Percentiles rank a stretch among this genome's conserved stretches.
phyloP scores from a whole-genome alignment of 2,797 vertebrate genomes.

The Pseudochirops corinnae region DNA sequence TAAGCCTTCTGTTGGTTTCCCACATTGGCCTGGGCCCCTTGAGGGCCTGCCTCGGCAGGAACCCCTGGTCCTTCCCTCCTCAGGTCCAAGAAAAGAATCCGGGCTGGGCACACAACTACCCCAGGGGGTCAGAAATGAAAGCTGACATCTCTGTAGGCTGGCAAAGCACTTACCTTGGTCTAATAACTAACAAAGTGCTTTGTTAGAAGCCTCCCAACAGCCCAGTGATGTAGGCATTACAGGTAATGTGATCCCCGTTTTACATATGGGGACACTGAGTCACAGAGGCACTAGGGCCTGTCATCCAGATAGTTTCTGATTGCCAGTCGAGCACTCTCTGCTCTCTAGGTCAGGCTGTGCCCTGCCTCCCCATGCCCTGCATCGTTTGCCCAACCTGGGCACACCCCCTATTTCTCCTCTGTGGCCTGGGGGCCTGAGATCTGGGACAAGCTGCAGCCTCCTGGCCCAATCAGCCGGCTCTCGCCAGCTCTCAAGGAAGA shows the following conservation, averaged over 20 bases:
- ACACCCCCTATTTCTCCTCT: no score
- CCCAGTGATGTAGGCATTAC: not conserved
- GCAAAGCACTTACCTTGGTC: not conserved
- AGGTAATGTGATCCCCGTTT: not conserved
- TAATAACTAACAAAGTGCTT: not conserved
- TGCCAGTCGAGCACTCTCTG: no score
- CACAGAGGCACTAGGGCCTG: no score
- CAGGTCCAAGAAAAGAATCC: not conserved
- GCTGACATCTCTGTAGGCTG: not conserved
- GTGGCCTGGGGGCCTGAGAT: not conserved
- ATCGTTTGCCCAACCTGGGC: fast-evolving
- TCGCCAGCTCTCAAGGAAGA: conserved; percentile 20
- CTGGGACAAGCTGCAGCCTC: not conserved
- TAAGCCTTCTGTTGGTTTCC: not conserved
- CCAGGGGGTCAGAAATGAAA: no score
- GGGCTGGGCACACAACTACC: no score
- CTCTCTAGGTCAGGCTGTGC: no score
- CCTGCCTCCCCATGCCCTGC: no score
- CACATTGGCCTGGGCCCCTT: not conserved
- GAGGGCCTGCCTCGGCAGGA: not conserved
- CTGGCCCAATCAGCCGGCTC: not conserved
- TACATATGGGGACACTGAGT: not conserved
- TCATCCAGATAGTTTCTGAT: not conserved
- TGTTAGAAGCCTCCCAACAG: not conserved
- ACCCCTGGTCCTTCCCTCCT: not conserved